Evolutionary conservation across 2,113 vertebrate genomes (phyloP), one percentile per base, ranked within the genome.

Genomic region (Scalopus aquaticus): DNA sequence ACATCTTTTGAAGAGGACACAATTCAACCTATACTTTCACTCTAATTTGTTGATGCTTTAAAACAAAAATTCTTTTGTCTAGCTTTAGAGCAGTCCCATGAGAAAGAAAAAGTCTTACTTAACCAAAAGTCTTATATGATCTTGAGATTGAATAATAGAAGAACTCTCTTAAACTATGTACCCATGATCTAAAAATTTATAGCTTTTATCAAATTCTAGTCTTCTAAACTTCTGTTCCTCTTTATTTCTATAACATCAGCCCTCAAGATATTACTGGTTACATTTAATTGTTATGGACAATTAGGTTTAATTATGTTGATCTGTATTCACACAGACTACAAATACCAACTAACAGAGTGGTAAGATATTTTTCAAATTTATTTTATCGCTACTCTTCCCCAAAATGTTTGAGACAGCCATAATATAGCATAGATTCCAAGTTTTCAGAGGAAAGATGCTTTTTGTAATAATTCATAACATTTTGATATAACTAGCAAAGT

Each of bases 391-490:
- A 65, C 7, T 65, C 30, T 67, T 3, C 17, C 12, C 83, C 73
- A 95, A 7, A 87, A 37, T 69, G 44, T 64, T 64, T 22, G 37
- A 92, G 54, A 82, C 44, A 85, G 1, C 11, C 17, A 58, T 49
- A 92, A 58, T 70, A 20, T 44, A 78, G 30, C 17, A 92, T 15
- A n/a, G 9, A 92, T 12, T 73, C n/a, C 39, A 54, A 62, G 20
- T 85, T 88, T 90, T 90, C 62, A 96, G 49, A 76, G 42, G 39
- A 76, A 73, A 81, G 9, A 49, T 56, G 5, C 8, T 85, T 96
- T 90, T 64, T 46, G 35, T 77, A 92, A 84, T 74, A 62, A 87
- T 74, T 73, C 65, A 64, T 90, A 78, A 78, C 90, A 42, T 86
- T 79, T 85, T 76, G 8, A 76, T 73, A 24, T 72, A 22, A 56